phyloP scores from a whole-genome alignment of 1,140 invertebrate genomes.

The Zaprionus vittiger region DNA sequence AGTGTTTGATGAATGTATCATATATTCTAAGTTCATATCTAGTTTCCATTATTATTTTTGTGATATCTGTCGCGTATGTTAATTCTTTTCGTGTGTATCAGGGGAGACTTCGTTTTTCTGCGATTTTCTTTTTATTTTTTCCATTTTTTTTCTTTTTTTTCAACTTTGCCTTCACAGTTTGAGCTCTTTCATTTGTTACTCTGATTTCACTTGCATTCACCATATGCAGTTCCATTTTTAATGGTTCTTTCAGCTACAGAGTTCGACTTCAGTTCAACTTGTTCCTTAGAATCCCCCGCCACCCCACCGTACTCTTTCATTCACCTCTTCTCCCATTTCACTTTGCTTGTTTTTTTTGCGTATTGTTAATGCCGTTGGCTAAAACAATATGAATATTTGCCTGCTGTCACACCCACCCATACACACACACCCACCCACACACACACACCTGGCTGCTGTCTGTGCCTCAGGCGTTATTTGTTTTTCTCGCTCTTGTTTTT shows the following conservation, averaged over 20 bases:
- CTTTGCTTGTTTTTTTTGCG: conserved; percentile 21
- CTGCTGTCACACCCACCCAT: conserved; percentile 32
- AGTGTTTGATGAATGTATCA: no score
- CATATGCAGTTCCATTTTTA: background rate
- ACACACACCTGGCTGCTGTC: conserved; percentile 1
- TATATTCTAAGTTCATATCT: no score
- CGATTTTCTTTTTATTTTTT: no score
- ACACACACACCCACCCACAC: conserved; percentile 4
- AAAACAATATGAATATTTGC: conserved; percentile 47
- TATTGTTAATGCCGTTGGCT: conserved; percentile 18
- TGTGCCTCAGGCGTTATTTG: conserved; percentile 14
- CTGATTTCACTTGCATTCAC: background rate
- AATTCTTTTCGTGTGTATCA: no score
- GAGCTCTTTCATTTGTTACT: background rate
- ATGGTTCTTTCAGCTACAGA: background rate
- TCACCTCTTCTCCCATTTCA: background rate
- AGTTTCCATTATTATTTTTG: no score
- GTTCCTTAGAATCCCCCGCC: background rate
- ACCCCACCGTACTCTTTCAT: no score
- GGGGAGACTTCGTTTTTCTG: no score
- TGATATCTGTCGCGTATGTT: no score
- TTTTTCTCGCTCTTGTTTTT: conserved; percentile 27
- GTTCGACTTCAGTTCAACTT: background rate
- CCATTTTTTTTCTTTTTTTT: no score
- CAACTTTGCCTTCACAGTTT: no score